These are phyloP conservation scores for Petrophora chlorosata DNA, from an alignment of 2,888 invertebrate genomes.

Conservation along the genomic window DNA sequence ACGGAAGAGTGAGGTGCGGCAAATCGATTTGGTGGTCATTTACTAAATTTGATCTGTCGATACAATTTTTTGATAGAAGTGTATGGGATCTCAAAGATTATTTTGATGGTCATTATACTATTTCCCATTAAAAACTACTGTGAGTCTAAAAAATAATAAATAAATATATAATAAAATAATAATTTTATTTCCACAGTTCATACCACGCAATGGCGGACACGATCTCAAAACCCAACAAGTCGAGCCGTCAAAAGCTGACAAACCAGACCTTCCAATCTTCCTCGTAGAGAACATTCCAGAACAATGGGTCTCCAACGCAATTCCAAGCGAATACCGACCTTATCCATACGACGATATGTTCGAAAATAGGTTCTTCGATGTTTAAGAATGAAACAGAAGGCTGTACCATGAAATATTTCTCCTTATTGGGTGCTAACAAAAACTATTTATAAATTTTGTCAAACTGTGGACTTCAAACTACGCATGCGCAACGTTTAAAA, in stretches of 20 bases:
- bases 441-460: conserved; percentile 1
- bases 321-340: conserved; percentile 51
- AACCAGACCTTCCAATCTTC: conserved; percentile 44
- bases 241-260: conserved; percentile 33
- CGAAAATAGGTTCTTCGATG: conserved; percentile 46
- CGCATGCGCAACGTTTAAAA: no score
- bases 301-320: conserved; percentile 44
- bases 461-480: conserved; percentile 19
- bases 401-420: conserved; percentile 14
- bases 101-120: no score
- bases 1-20: no score
- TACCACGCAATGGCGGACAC: conserved; percentile 36
- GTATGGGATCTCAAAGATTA: no score
- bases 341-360: conserved; percentile 50
- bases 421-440: conserved; percentile 1
- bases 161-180: neutral
- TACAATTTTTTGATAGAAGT: no score
- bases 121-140: no score
- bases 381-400: conserved; percentile 18
- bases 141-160: no score
- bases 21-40: no score
- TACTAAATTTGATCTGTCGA: no score
- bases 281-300: conserved; percentile 53
- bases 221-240: conserved; percentile 37
- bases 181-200: conserved; percentile 45